Evolutionary conservation across 2,797 vertebrate genomes (phyloP), one percentile per base, ranked within the genome.

Genomic region (Oceanodroma leucorhoa): DNA sequence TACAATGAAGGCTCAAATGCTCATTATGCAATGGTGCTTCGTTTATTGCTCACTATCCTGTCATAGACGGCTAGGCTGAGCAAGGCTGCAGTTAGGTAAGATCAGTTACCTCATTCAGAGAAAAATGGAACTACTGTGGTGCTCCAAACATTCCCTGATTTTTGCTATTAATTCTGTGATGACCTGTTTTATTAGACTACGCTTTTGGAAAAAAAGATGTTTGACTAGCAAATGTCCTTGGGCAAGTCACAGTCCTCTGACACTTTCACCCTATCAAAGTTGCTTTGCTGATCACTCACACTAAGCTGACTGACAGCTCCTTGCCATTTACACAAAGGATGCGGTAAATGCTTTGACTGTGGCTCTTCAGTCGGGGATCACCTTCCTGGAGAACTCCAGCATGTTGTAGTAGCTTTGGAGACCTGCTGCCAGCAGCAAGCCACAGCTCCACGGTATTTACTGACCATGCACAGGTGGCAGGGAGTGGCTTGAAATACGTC

Each of bases 31-130:
- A 65, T 32, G 66, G 23, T 55, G 20, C 51, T 82, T 53, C 2
- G 3, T 85, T 94, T 96, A 73, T 85, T 84, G 54, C 27, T 46
- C 36, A 15, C 36, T 53, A 26, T 87, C 58, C 54, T 90, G 77
- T 93, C 73, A 80, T 64, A 85, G 65, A 62, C 7, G 10, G 34
- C 83, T 77, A 57, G 45, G 10, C 30, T 87, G 41, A 75, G 60
- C 55, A 85, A 87, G 71, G 38, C 23, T 75, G 77, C 71, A 51
- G 48, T 50, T 50, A 65, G 11, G 14, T 83, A 90, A 91, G 76
- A 95, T 70, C 60, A 70, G 77, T 75, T 93, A 89, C 51, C 50
- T 94, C 65, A 53, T 92, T 95, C 83, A 80, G 30, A 62, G 41
- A 92, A 85, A 93, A 94, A 87, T 58, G 65, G 64, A 89, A 80